Conservation (phyloP, 1,140 invertebrate species). For the Diachasmimorpha longicaudata region DNA sequence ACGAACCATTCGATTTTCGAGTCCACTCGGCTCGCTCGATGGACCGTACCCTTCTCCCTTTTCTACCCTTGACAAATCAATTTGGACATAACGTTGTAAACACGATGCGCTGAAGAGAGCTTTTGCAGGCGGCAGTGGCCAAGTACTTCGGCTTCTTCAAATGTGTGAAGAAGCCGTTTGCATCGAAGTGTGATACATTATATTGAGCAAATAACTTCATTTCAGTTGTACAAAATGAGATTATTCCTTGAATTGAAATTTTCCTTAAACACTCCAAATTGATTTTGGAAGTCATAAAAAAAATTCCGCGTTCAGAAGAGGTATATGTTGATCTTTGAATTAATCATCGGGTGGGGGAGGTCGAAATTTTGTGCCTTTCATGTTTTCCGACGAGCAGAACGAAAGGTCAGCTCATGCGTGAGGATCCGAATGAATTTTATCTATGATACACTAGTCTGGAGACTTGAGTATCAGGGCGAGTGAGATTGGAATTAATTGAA, state of each 20-base stretch:
- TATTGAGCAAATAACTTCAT: background rate
- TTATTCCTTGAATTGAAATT: too few relatives aligned
- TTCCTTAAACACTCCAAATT: too few relatives aligned
- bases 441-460: slow-evolving; percentile 23
- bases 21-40: slow-evolving; percentile 37
- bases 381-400: background rate
- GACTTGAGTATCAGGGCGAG: slow-evolving; percentile 17
- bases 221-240: too few relatives aligned
- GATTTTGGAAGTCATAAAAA: too few relatives aligned
- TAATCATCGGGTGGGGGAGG: background rate
- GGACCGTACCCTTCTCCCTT: slow-evolving; percentile 10
- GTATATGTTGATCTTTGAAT: background rate
- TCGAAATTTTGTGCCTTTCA: background rate
- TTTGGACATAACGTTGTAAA: slow-evolving; percentile 58
- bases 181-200: background rate
- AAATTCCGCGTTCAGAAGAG: background rate
- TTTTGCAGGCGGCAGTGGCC: slow-evolving; percentile 36
- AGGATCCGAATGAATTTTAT: slow-evolving; percentile 27
- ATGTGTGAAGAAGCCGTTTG: background rate
- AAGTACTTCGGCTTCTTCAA: background rate
- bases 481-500: slow-evolving; percentile 42
- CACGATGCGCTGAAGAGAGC: slow-evolving; percentile 35
- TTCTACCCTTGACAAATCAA: slow-evolving; percentile 55
- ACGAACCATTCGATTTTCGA: slow-evolving; percentile 45
- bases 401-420: slow-evolving; percentile 10